These are phyloP conservation scores for Homarus americanus DNA, from an alignment of 1,140 invertebrate species.

Conservation along the genomic window DNA sequence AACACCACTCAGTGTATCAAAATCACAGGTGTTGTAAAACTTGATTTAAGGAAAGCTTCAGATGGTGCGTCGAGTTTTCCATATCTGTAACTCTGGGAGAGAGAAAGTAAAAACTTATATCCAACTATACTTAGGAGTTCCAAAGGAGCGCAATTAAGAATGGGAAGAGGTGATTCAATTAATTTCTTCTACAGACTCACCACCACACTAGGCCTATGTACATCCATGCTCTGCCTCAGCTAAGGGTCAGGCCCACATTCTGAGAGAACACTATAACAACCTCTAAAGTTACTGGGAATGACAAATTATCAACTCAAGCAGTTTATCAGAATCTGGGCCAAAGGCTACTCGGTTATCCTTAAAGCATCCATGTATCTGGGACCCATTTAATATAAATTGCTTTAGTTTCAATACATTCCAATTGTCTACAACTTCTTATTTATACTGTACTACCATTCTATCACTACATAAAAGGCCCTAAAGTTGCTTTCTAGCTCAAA, in stretches of 20 bases:
- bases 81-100: constrained; percentile 56
- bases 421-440: constrained; percentile 55
- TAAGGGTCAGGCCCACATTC: constrained; percentile 46
- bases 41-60: constrained; percentile 18
- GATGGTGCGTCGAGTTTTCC: constrained; percentile 27
- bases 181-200: constrained; percentile 62
- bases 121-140: constrained; percentile 66
- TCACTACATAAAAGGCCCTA: constrained; percentile 67
- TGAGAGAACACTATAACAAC: constrained; percentile 41
- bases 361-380: constrained; percentile 50
- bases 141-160: constrained; percentile 59
- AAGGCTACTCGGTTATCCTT: constrained; percentile 42
- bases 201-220: constrained; percentile 64
- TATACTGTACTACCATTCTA: constrained; percentile 62
- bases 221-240: constrained; percentile 65
- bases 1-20: neutral
- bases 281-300: constrained; percentile 10
- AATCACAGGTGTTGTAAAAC: neutral
- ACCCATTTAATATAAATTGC: constrained; percentile 61
- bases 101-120: constrained; percentile 18
- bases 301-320: constrained; percentile 30
- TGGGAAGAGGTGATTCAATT: constrained; percentile 61
- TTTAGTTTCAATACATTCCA: constrained; percentile 65
- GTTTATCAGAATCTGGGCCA: constrained; percentile 61
- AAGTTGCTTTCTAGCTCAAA: constrained; percentile 59